A percentile compares a stretch with the other conserved stretches of the same genome.
Evolutionary conservation across 2,113 vertebrate species (phyloP).

Genomic region (Cryptotis parvus): DNA sequence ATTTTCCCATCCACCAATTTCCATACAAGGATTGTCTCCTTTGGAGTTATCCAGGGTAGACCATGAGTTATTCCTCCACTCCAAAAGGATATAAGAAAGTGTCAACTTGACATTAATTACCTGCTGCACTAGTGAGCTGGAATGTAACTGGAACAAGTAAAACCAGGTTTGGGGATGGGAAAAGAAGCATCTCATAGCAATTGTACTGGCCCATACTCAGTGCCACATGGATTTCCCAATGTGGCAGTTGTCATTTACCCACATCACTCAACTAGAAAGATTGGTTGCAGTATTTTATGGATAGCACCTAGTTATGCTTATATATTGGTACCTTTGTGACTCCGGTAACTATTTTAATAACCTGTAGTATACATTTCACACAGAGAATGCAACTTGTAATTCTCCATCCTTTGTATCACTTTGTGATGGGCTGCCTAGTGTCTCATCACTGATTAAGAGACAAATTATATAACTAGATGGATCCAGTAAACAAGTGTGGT

Average conservation of each 20-base stretch:
- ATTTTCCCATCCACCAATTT: background rate
- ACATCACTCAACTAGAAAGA: accelerated
- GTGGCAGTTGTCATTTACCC: background rate
- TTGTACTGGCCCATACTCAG: too few relatives aligned
- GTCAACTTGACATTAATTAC: background rate
- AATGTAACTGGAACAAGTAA: background rate
- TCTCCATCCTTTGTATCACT: background rate
- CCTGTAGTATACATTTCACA: background rate
- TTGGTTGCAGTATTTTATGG: background rate
- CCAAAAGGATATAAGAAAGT: background rate
- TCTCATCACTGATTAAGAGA: background rate
- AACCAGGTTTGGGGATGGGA: background rate
- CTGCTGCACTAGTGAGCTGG: accelerated
- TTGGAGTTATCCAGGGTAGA: background rate
- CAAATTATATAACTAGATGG: background rate
- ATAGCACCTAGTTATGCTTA: background rate
- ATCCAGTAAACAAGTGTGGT: background rate
- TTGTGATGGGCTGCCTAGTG: background rate
- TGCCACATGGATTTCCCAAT: background rate
- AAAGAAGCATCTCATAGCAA: too few relatives aligned
- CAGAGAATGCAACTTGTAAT: background rate
- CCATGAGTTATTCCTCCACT: background rate
- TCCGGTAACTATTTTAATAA: background rate
- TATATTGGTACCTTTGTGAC: background rate
- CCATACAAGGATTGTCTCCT: too few relatives aligned